Evolutionary conservation across 1,140 invertebrate species (phyloP).

Genomic region (Pinna nobilis): DNA sequence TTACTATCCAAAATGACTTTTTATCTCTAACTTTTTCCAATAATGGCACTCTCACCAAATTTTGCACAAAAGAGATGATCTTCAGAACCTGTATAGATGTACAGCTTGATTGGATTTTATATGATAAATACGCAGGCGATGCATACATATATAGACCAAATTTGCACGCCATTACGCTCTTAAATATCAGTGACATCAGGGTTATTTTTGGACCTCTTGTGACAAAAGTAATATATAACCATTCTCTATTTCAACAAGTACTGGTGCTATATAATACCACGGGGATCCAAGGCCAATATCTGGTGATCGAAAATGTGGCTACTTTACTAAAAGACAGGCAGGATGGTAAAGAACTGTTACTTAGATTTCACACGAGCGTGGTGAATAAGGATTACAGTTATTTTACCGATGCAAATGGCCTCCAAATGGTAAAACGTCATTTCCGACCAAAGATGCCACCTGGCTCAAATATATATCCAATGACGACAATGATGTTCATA

Average conservation of each 20-base stretch:
- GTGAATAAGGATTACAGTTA: slow-evolving; percentile 79
- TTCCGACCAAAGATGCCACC: slow-evolving; percentile 88
- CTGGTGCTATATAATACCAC: slow-evolving; percentile 79
- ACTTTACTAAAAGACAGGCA: slow-evolving; percentile 30
- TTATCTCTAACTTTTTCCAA: too few relatives aligned
- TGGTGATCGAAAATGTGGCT: slow-evolving; percentile 59
- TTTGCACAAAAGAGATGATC: slow-evolving; percentile 72
- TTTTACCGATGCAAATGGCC: slow-evolving; percentile 96
- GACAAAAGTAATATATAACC: slow-evolving; percentile 82
- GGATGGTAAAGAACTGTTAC: slow-evolving; percentile 88
- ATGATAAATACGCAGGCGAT: slow-evolving; percentile 83
- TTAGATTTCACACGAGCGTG: slow-evolving; percentile 91
- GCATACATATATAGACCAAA: slow-evolving; percentile 96
- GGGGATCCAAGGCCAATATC: slow-evolving; percentile 43
- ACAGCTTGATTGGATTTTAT: too few relatives aligned
- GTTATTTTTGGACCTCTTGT: slow-evolving; percentile 82
- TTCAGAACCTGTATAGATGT: slow-evolving; percentile 84
- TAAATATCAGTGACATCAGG: slow-evolving; percentile 74
- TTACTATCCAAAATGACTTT: not conserved
- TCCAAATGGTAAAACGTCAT: slow-evolving; percentile 83
- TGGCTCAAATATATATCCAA: slow-evolving; percentile 97
- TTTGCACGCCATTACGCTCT: slow-evolving; percentile 74
- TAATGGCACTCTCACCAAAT: not conserved
- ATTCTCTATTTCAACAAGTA: slow-evolving; percentile 83
- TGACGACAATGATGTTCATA: slow-evolving; percentile 92